These are phyloP conservation scores for Pseudochaenichthys georgianus DNA, from an alignment of 2,797 vertebrate species.

Conservation along the genomic window DNA sequence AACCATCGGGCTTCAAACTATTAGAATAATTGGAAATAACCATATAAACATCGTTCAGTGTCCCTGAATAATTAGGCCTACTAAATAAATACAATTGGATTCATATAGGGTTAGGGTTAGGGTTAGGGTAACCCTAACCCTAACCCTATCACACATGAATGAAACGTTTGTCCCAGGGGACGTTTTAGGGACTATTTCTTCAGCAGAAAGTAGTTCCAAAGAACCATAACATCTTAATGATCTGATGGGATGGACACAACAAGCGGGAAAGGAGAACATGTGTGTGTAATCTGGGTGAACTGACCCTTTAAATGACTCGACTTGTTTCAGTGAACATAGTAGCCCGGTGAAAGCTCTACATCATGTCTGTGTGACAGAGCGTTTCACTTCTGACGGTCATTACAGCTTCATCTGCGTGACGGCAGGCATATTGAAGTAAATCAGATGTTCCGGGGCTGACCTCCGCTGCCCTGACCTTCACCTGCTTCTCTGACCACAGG, in stretches of 20 bases:
- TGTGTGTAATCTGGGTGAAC: conserved; percentile 1
- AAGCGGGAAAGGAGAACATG: not conserved
- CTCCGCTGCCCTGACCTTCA: conserved; percentile 83
- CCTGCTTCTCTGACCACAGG: conserved; percentile 78
- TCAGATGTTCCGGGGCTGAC: conserved; percentile 81
- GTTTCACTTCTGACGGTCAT: conserved; percentile 54
- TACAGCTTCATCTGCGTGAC: conserved; percentile 63
- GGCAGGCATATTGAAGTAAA: conserved; percentile 72
- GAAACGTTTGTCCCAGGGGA: too few species aligned
- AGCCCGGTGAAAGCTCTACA: conserved; percentile 25
- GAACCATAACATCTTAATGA: not conserved
- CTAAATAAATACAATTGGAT: too few species aligned
- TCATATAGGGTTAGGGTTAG: too few species aligned
- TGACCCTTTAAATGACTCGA: conserved; percentile 22
- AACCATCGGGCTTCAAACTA: too few species aligned
- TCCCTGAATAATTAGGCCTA: not conserved
- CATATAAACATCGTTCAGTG: not conserved
- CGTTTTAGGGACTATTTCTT: not conserved
- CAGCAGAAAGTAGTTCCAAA: not conserved
- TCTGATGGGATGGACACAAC: not conserved
- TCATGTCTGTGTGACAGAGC: conserved; percentile 43
- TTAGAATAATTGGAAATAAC: too few species aligned
- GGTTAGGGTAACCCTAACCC: too few species aligned
- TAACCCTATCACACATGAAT: too few species aligned
- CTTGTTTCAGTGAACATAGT: conserved; percentile 8